Base-by-base conservation (phyloP, 1,140 invertebrate species). In the Onthophagus taurus region DNA sequence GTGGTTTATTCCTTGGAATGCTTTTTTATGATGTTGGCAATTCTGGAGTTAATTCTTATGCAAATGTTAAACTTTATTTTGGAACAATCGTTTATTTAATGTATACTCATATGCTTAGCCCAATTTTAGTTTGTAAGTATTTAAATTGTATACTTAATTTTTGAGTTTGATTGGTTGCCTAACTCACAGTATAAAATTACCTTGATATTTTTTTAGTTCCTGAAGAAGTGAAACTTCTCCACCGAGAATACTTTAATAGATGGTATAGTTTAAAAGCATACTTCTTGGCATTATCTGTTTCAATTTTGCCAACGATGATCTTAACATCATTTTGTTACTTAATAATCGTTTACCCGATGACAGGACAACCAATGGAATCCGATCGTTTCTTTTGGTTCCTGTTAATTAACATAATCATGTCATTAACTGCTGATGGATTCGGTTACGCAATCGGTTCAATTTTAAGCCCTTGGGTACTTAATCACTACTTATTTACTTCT, bases 51-150 rank as follows among this genome's bases (percentile, higher is more conserved):
- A 47, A 59, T 12, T 69, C 72, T 1, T 66, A 75, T 6, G 65
- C 70, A 14, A 75, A 75, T 49, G 74, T 77, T 57, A 77, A 77
- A 47, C 76, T 74, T 54, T 71, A 69, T 46, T 53, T 78, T 2
- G 69, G 70, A 47, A 62, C 69, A 7, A 50, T 72, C 2, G 74
- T 78, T 0, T 78, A 77, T 57, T 76, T 75, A 49, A 72, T 77
- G 68, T 78, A 76, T 49, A 78, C 75, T 0, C 71, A 77, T 45
- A 64, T 72, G 8, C 77, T 78, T 74, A 65, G 68, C 12, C 74
- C 74, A 31, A 65, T 76, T 4, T 53, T 78, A 37, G 29, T 74
- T 33, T 77, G 76, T 78, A 67, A 76, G 73, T 68, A 37, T 24
- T 11, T 23, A n/a, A n/a, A 31, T 7, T 36, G 17, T 18, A 20